These are phyloP conservation scores for Conus canariensis DNA, from an alignment of 2,888 invertebrate species.

Conservation along the genomic window DNA sequence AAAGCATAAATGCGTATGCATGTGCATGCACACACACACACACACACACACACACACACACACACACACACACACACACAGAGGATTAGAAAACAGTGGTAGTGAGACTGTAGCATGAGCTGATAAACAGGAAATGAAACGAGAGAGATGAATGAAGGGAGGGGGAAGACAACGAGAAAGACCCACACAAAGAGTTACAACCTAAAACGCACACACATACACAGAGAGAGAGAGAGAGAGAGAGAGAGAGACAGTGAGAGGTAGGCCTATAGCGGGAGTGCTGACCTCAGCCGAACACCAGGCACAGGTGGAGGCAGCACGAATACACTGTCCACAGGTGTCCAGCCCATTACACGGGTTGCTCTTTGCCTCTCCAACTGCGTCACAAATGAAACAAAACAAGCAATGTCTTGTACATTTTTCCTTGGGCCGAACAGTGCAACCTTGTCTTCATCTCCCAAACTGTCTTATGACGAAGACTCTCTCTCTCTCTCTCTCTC, in stretches of 20 bases:
- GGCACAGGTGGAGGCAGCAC: constrained; percentile 89
- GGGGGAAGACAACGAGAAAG: not conserved
- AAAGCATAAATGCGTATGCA: no score
- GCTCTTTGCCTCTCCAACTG: constrained; percentile 49
- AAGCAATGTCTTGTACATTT: not conserved
- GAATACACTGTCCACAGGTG: constrained; percentile 92
- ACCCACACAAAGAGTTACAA: not conserved
- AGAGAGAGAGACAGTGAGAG: not conserved
- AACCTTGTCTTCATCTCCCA: no score
- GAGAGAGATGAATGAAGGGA: not conserved
- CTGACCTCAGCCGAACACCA: constrained; percentile 88
- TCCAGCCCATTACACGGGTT: constrained; percentile 79
- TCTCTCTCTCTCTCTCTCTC: no score
- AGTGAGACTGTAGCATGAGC: no score
- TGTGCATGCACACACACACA: no score
- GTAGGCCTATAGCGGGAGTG: not conserved
- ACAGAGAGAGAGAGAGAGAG: not conserved
- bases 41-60: not conserved
- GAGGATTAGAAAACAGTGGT: no score
- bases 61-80: constrained; percentile 19
- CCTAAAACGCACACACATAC: not conserved
- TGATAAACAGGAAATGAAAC: no score
- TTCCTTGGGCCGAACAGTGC: no score
- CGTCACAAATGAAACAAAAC: not conserved
- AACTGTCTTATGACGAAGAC: no score